phyloP scores from a whole-genome alignment of 1,140 invertebrate species.

The Nymphalis io region DNA sequence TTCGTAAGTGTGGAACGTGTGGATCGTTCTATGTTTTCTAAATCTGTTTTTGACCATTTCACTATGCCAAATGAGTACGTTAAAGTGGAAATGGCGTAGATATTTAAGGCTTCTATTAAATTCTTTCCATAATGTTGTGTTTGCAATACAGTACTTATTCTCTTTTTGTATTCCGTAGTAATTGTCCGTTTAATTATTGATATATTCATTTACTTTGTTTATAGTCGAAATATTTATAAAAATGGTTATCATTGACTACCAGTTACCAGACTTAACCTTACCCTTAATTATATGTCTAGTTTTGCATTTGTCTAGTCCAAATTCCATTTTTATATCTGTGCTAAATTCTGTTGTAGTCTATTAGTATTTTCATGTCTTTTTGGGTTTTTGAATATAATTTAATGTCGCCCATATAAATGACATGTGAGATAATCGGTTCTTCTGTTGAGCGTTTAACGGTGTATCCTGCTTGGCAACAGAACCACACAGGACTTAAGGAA shows the following conservation, averaged over 20 bases:
- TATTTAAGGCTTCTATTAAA: constrained; percentile 42
- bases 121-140: too few species aligned
- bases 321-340: constrained; percentile 40
- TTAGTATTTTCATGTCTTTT: not conserved
- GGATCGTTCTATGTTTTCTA: constrained; percentile 28
- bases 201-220: too few species aligned
- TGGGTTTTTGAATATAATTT: not conserved
- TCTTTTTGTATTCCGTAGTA: too few species aligned
- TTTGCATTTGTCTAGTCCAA: constrained; percentile 44
- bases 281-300: constrained; percentile 20
- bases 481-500: too few species aligned
- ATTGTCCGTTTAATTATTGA: not conserved
- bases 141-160: too few species aligned
- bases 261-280: not conserved
- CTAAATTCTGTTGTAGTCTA: constrained; percentile 30
- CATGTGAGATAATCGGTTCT: not conserved
- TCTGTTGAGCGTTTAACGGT: too few species aligned
- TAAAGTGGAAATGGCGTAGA: constrained; percentile 47
- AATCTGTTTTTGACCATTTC: constrained; percentile 39
- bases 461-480: too few species aligned
- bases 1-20: constrained; percentile 25
- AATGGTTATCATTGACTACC: too few species aligned
- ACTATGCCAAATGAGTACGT: constrained; percentile 42
- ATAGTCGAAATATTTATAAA: too few species aligned
- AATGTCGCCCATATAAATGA: not conserved